Percentiles rank a stretch among this genome's conserved stretches.
These are phyloP conservation scores for Apteryx owenii DNA, from an alignment of 2,113 vertebrate genomes.

Conservation along the genomic window DNA sequence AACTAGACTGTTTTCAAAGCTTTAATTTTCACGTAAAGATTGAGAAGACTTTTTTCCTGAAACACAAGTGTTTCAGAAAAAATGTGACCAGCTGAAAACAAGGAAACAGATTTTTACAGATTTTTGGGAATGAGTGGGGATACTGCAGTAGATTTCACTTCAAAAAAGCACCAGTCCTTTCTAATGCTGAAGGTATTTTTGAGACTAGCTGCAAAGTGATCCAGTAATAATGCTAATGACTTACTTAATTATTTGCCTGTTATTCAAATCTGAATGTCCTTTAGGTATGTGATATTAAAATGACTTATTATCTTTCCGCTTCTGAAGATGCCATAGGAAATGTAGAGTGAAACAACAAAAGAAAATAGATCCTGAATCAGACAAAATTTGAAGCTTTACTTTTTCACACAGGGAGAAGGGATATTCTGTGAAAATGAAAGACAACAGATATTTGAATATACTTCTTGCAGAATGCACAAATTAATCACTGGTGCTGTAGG, in stretches of 20 bases:
- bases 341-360: not conserved
- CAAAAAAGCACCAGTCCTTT: not conserved
- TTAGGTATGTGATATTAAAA: not conserved
- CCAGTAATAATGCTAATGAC: not conserved
- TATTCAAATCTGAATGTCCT: not conserved
- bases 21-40: conserved; percentile 27
- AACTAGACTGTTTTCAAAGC: not conserved
- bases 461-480: not conserved
- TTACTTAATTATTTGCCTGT: not conserved
- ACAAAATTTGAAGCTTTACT: not conserved
- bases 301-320: not conserved
- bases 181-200: conserved; percentile 14
- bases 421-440: not conserved
- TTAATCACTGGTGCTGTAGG: not conserved
- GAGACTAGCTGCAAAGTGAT: not conserved
- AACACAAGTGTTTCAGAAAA: not conserved
- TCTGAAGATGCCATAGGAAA: not conserved
- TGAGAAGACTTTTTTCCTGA: not conserved
- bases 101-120: conserved; percentile 45
- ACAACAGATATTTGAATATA: not conserved
- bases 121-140: conserved; percentile 29
- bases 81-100: conserved; percentile 20
- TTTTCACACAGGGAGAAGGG: not conserved
- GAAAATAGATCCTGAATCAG: not conserved
- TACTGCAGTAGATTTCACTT: not conserved